Percentiles rank a stretch among this genome's conserved stretches.
Conservation (phyloP, 2,888 invertebrate species). For the Drosophila cyrtoloma region DNA sequence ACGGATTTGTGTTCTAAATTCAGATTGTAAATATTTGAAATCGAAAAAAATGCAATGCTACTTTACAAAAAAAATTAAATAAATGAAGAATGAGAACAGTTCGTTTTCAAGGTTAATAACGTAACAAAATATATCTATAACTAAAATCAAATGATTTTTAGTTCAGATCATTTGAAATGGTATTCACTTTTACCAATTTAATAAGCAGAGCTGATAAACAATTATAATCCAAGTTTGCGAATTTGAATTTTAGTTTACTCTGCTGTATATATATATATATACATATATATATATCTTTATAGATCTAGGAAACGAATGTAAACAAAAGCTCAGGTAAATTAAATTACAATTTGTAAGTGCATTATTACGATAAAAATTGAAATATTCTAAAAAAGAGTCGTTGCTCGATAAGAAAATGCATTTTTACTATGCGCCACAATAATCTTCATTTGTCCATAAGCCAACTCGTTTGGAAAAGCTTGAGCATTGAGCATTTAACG, state of each 20-base stretch:
- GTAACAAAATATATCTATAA: background rate
- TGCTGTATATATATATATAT: too few relatives aligned
- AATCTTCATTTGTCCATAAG: constrained; percentile 24
- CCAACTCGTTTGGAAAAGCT: constrained; percentile 28
- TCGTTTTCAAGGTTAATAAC: background rate
- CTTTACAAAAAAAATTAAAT: background rate
- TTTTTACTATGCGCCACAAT: constrained; percentile 26
- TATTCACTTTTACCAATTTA: background rate
- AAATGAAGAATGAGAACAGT: constrained; percentile 1
- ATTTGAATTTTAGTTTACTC: background rate
- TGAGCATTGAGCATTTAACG: constrained; percentile 45
- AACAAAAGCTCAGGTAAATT: background rate
- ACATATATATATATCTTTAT: background rate
- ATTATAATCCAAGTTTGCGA: background rate
- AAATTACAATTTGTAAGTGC: background rate
- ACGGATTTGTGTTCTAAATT: constrained; percentile 8
- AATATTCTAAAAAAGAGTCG: background rate
- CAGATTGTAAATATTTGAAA: background rate
- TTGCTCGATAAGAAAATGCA: constrained; percentile 36
- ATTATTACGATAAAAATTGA: background rate
- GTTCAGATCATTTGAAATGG: background rate
- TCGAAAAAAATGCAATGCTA: background rate
- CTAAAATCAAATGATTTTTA: background rate
- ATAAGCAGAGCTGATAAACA: background rate
- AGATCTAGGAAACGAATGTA: background rate